Percentiles rank a stretch among this genome's conserved stretches.
These are phyloP conservation scores for Centropus bengalensis DNA, from an alignment of 2,113 vertebrate species.

Conservation along the genomic window DNA sequence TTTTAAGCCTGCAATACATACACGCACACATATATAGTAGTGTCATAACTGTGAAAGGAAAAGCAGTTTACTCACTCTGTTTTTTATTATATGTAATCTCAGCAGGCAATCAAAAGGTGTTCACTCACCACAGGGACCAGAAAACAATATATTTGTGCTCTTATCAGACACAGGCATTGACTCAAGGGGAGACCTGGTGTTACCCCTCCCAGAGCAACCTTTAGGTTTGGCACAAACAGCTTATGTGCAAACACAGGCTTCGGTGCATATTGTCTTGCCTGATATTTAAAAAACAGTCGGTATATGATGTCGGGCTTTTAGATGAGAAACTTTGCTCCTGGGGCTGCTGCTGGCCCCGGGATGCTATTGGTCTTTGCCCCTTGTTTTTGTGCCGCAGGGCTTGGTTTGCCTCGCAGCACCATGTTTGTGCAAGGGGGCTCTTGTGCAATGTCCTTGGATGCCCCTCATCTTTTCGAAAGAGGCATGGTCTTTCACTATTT, in stretches of 20 bases:
- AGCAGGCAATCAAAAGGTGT: constrained; percentile 8
- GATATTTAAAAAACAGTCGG: neutral
- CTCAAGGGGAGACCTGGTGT: neutral
- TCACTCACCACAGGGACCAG: neutral
- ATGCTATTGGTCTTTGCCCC: neutral
- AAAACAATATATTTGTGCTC: constrained; percentile 5
- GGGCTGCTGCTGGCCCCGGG: neutral
- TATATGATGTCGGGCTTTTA: neutral
- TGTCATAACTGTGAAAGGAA: constrained; percentile 27
- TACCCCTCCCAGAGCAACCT: neutral
- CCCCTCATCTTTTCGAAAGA: neutral
- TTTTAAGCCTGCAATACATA: neutral
- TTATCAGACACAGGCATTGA: neutral
- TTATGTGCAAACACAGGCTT: neutral
- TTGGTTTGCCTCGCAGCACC: neutral
- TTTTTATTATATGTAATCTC: constrained; percentile 39
- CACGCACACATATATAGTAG: neutral
- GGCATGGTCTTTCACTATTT: neutral
- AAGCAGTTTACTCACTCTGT: neutral
- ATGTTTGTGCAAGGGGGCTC: neutral
- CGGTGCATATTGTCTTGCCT: neutral
- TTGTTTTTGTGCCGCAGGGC: neutral
- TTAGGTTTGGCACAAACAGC: neutral
- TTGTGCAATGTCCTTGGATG: neutral
- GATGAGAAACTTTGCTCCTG: neutral